These are phyloP conservation scores for Bufo bufo DNA, from an alignment of 2,113 vertebrate species.

Conservation along the genomic window DNA sequence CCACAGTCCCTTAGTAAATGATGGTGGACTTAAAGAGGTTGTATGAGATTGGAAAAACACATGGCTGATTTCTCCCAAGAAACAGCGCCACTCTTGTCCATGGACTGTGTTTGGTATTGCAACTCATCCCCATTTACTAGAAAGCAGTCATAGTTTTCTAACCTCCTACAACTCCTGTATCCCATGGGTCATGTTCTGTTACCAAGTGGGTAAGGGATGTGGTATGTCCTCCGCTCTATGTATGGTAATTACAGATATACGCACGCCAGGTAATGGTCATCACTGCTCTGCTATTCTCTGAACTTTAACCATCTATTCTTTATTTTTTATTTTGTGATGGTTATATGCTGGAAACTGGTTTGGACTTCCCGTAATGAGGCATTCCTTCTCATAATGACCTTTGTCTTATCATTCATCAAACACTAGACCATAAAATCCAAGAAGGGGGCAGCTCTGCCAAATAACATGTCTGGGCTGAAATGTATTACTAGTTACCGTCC, in stretches of 20 bases:
- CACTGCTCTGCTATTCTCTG: neutral
- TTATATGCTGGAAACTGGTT: neutral
- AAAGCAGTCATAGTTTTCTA: neutral
- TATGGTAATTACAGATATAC: neutral
- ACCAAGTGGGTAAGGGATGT: neutral
- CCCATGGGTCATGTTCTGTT: neutral
- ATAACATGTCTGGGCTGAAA: neutral
- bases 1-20: no score
- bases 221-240: neutral
- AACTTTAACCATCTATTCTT: constrained; percentile 19
- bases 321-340: constrained; percentile 4
- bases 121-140: no score
- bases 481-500: neutral
- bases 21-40: no score
- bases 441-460: neutral
- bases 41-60: no score
- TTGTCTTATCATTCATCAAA: constrained; percentile 32
- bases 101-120: no score
- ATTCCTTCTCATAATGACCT: neutral
- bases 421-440: neutral
- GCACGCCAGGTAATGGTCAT: neutral
- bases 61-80: no score
- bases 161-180: neutral
- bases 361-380: neutral
- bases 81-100: no score